Conservation (phyloP, 2,888 invertebrate genomes). For the Cryptops parisi region DNA sequence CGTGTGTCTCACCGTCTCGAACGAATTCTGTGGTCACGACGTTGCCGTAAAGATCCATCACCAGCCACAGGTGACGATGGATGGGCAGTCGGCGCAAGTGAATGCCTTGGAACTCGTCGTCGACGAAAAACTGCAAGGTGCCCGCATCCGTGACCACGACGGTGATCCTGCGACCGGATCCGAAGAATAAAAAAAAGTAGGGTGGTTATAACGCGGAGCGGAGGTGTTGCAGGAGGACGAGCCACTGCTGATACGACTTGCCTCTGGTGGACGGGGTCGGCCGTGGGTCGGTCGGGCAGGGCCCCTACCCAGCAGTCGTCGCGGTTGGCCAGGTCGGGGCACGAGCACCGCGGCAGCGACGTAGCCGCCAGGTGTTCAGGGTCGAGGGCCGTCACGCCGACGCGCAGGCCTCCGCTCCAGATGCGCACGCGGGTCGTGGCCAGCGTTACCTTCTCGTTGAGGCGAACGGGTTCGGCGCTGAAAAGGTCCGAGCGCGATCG, state of each 20-base stretch:
- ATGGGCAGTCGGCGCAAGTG: slow-evolving; percentile 9
- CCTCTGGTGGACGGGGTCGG: not conserved
- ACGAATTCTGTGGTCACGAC: slow-evolving; percentile 10
- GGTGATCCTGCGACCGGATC: not conserved
- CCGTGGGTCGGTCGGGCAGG: slow-evolving; percentile 8
- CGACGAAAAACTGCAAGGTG: slow-evolving; percentile 12
- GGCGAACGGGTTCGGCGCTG: not conserved
- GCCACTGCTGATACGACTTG: too few species aligned
- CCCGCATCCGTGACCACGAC: slow-evolving; percentile 6
- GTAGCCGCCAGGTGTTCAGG: slow-evolving; percentile 6
- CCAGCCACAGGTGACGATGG: slow-evolving; percentile 12
- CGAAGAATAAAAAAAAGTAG: too few species aligned
- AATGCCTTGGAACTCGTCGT: slow-evolving; percentile 11
- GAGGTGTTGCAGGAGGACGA: too few species aligned
- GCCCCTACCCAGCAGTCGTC: slow-evolving; percentile 11
- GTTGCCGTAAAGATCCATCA: slow-evolving; percentile 16
- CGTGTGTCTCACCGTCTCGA: slow-evolving; percentile 15
- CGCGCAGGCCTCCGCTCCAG: slow-evolving; percentile 13
- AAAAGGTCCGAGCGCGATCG: not conserved
- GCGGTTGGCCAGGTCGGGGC: slow-evolving; percentile 6
- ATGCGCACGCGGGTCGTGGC: not conserved
- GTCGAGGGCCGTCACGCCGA: slow-evolving; percentile 12
- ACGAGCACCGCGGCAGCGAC: slow-evolving; percentile 10
- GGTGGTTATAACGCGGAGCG: too few species aligned
- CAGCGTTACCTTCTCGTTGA: slow-evolving; percentile 5